Evolutionary conservation across 64 coral and sea anemone genomes (phyloP).

Genomic region (Cladopsammia gracilis): DNA sequence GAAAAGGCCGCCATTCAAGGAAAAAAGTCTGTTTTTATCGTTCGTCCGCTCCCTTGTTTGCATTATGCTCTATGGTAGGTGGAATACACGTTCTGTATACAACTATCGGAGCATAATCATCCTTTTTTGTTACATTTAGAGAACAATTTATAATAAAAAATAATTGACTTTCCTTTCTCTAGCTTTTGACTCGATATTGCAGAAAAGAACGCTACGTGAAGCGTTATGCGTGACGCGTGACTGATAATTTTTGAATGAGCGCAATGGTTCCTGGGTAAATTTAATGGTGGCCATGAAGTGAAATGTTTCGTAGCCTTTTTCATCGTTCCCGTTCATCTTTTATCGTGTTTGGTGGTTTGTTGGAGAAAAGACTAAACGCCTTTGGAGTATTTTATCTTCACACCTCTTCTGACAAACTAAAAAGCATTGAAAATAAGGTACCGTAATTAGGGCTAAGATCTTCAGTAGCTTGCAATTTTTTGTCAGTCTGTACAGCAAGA

Average conservation of each 20-base stretch:
- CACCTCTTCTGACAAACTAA: background rate
- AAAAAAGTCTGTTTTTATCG: too few species aligned
- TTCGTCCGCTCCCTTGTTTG: too few species aligned
- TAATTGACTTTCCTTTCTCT: too few species aligned
- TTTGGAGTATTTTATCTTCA: background rate
- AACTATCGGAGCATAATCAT: too few species aligned
- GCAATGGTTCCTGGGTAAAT: conserved; percentile 51
- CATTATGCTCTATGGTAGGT: too few species aligned
- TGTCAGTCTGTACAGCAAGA: background rate
- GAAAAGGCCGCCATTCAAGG: too few species aligned
- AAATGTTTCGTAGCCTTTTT: conserved; percentile 17
- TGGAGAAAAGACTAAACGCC: background rate
- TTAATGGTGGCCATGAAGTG: conserved; percentile 40
- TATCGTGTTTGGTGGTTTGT: background rate
- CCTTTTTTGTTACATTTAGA: too few species aligned
- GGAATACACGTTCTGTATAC: too few species aligned
- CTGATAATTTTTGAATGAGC: background rate
- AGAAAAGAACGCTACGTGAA: too few species aligned
- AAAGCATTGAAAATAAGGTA: conserved; percentile 23
- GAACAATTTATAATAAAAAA: too few species aligned
- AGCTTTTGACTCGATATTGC: too few species aligned
- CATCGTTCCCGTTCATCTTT: background rate
- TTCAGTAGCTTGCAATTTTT: background rate
- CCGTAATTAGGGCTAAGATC: background rate
- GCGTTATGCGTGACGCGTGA: background rate